Percentiles rank a stretch among this genome's conserved stretches.
Conservation (phyloP, 1,140 invertebrate species). For the Bombus turneri region DNA sequence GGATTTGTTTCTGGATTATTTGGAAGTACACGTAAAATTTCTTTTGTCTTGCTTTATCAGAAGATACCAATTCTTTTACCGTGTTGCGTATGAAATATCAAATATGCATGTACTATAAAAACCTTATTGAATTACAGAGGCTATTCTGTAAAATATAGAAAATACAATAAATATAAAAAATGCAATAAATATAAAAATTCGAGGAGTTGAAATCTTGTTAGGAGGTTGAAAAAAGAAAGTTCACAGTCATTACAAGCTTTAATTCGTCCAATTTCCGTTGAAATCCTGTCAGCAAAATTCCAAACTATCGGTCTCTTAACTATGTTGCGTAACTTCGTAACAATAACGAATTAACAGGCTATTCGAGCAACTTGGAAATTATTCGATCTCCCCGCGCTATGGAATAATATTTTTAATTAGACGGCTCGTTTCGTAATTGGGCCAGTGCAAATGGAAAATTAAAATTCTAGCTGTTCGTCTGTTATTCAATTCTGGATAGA, state of each 20-base stretch:
- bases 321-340: background rate
- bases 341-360: background rate
- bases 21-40: no score
- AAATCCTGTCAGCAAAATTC: background rate
- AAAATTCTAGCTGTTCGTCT: background rate
- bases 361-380: background rate
- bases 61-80: no score
- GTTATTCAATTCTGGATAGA: background rate
- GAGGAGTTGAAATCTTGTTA: background rate
- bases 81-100: no score
- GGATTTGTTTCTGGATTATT: no score
- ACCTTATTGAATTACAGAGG: no score
- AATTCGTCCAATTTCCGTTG: background rate
- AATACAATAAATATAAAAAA: no score
- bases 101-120: rapidly evolving
- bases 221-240: background rate
- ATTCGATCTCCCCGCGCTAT: background rate
- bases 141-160: no score
- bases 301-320: background rate
- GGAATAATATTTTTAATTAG: background rate
- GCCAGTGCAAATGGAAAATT: background rate
- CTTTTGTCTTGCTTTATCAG: no score
- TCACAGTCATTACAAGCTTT: background rate
- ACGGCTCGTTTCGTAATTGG: background rate
- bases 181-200: no score